phyloP scores from a whole-genome alignment of 2,888 invertebrate genomes.

The Leptinotarsa juncta region DNA sequence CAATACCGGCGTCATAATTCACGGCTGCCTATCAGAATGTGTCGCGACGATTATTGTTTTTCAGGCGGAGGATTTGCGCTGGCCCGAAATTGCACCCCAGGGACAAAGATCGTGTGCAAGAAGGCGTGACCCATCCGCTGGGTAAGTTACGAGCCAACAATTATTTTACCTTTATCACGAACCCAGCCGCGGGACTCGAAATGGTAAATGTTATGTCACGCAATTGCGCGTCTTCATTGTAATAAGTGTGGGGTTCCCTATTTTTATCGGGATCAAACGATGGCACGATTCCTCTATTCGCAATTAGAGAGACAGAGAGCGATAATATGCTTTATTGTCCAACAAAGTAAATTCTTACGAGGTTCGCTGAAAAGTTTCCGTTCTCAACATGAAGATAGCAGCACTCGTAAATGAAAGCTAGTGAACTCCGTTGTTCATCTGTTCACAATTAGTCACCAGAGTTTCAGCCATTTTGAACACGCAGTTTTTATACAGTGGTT shows the following conservation, averaged over 20 bases:
- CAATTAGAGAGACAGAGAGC: no score
- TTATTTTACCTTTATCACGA: constrained; percentile 57
- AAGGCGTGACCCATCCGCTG: constrained; percentile 52
- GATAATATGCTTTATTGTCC: no score
- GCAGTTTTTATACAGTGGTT: no score
- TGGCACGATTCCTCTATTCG: constrained; percentile 8
- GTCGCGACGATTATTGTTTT: constrained; percentile 48
- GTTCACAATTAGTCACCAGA: no score
- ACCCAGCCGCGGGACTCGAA: constrained; percentile 52
- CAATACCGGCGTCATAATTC: constrained; percentile 32
- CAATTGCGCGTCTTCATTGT: constrained; percentile 54
- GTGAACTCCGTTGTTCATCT: no score
- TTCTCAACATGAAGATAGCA: no score
- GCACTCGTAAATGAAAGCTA: no score
- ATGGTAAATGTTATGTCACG: constrained; percentile 55
- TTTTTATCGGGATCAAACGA: constrained; percentile 24
- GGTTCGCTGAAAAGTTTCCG: no score
- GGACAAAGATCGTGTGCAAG: constrained; percentile 53
- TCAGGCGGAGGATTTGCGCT: constrained; percentile 44
- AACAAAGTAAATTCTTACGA: no score
- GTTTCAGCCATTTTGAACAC: no score
- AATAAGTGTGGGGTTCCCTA: constrained; percentile 45
- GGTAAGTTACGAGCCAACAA: constrained; percentile 53
- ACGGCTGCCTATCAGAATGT: constrained; percentile 41
- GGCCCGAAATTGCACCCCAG: constrained; percentile 51